Evolutionary conservation across 2,888 invertebrate genomes (phyloP).

Genomic region (Anarsia innoxiella): DNA sequence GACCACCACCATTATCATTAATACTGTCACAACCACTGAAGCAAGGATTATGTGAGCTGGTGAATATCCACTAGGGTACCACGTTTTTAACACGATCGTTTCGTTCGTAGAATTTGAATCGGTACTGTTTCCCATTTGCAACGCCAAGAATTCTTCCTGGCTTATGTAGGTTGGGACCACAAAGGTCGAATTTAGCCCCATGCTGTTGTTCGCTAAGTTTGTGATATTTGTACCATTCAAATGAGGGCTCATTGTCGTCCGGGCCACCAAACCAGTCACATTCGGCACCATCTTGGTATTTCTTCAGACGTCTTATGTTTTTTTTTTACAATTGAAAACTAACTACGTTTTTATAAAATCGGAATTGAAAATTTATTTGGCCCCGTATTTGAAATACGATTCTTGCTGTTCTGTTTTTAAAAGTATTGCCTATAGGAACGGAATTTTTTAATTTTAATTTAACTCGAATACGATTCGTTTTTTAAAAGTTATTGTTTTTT

Average conservation of each 20-base stretch:
- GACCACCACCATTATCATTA: slow-evolving; percentile 96
- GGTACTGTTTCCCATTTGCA: slow-evolving; percentile 70
- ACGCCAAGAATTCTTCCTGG: slow-evolving; percentile 73
- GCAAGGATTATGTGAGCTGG: slow-evolving; percentile 92
- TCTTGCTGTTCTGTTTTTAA: slow-evolving; percentile 21
- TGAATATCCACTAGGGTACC: slow-evolving; percentile 94
- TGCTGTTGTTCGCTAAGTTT: no score
- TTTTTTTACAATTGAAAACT: slow-evolving; percentile 22
- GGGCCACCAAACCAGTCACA: slow-evolving; percentile 36
- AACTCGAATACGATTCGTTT: slow-evolving; percentile 20
- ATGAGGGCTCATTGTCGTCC: slow-evolving; percentile 43
- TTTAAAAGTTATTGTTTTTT: slow-evolving; percentile 23
- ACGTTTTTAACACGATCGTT: slow-evolving; percentile 68
- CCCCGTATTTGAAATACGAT: slow-evolving; percentile 37
- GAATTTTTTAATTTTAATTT: slow-evolving; percentile 29
- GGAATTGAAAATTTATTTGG: slow-evolving; percentile 37
- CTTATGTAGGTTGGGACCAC: slow-evolving; percentile 74
- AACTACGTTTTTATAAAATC: slow-evolving; percentile 25
- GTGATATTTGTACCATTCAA: slow-evolving; percentile 44
- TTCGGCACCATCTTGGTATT: slow-evolving; percentile 53
- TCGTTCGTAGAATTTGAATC: slow-evolving; percentile 69
- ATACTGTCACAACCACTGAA: slow-evolving; percentile 90
- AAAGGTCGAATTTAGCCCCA: slow-evolving; percentile 52
- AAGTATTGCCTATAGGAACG: slow-evolving; percentile 56
- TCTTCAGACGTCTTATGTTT: slow-evolving; percentile 15